Percentiles rank a stretch among this genome's conserved stretches.
Evolutionary conservation across 2,113 vertebrate species (phyloP).

Genomic region (Trichechus manatus): DNA sequence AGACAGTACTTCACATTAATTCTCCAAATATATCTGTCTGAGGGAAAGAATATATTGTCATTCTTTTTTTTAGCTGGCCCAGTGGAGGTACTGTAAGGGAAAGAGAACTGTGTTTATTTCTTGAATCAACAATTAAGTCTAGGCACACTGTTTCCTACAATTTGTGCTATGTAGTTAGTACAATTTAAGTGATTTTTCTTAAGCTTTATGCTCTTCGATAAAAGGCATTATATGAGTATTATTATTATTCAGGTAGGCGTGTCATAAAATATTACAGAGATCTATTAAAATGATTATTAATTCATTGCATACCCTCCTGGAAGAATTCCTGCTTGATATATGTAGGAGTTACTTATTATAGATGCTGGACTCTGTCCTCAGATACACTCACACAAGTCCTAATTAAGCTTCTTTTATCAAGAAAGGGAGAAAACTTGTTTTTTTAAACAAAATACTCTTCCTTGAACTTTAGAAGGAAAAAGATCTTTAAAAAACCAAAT

Average conservation of each 20-base stretch:
- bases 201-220: constrained; percentile 49
- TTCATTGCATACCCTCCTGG: neutral
- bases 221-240: neutral
- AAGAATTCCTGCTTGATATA: constrained; percentile 25
- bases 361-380: neutral
- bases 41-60: neutral
- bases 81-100: neutral
- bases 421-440: neutral
- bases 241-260: neutral
- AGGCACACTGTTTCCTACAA: neutral
- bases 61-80: neutral
- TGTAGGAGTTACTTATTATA: constrained; percentile 27
- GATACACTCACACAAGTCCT: neutral
- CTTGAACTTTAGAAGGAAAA: constrained; percentile 37
- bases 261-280: constrained; percentile 46
- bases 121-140: neutral
- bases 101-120: neutral
- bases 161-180: neutral
- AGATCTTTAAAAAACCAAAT: constrained; percentile 23
- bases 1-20: constrained; percentile 48
- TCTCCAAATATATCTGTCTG: neutral
- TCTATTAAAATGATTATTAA: constrained; percentile 56
- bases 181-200: constrained; percentile 40
- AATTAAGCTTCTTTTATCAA: neutral
- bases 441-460: neutral